Evolutionary conservation across 2,888 invertebrate species (phyloP).

Genomic region (Calameuta filiformis): DNA sequence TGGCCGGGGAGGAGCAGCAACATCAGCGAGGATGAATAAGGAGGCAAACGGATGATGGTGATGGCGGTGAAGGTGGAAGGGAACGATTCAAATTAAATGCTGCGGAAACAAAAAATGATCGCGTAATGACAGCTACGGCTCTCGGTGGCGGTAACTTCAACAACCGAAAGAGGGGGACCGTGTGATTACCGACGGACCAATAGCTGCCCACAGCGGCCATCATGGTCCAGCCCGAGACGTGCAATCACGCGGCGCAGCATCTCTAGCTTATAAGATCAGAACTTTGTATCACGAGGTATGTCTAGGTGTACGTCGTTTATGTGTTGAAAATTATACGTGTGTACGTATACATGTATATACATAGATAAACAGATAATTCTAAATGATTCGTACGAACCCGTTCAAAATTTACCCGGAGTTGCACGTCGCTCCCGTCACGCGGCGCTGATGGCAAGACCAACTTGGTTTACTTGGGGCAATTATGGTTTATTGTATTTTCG

Average conservation of each 20-base stretch:
- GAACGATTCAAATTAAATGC: constrained; percentile 60
- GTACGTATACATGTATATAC: too few species aligned
- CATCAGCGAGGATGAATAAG: neutral
- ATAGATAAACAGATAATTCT: neutral
- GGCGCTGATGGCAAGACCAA: neutral
- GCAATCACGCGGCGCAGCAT: constrained; percentile 54
- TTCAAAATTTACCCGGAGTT: neutral
- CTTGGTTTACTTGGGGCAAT: neutral
- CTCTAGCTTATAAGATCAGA: constrained; percentile 4
- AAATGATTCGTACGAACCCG: neutral
- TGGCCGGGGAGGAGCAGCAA: neutral
- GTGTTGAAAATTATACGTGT: neutral
- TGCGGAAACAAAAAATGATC: constrained; percentile 53
- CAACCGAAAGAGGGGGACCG: constrained; percentile 48
- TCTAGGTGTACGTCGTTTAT: neutral
- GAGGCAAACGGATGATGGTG: neutral
- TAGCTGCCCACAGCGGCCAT: constrained; percentile 64
- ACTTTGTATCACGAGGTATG: neutral
- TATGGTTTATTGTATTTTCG: neutral
- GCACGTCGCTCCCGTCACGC: neutral
- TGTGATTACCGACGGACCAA: constrained; percentile 64
- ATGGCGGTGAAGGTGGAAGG: constrained; percentile 28
- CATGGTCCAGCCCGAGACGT: constrained; percentile 64
- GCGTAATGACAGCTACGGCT: constrained; percentile 57
- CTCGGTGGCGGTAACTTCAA: constrained; percentile 42